These are phyloP conservation scores for Euleptes europaea DNA, from an alignment of 2,113 vertebrate species.

Conservation along the genomic window DNA sequence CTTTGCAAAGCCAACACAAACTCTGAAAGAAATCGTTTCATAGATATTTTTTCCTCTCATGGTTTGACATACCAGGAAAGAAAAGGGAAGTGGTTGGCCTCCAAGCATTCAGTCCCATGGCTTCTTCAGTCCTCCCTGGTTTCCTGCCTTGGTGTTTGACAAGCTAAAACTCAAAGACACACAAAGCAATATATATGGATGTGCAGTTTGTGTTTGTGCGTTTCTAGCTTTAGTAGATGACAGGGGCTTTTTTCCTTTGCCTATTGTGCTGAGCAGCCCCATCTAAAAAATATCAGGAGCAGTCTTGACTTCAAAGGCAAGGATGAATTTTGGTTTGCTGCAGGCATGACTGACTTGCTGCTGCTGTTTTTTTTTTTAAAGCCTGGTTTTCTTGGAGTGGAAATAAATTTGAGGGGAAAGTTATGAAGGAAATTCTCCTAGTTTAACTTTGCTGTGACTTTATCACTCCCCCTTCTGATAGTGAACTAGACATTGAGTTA, in stretches of 20 bases:
- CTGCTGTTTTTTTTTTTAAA: no score
- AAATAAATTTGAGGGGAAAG: background rate
- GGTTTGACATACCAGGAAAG: background rate
- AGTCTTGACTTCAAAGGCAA: no score
- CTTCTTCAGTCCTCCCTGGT: background rate
- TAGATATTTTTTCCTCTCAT: background rate
- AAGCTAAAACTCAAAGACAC: no score
- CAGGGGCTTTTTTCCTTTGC: background rate
- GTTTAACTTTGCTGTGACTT: no score
- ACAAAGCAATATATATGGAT: no score
- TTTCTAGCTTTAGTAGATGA: background rate
- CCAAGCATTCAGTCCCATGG: background rate
- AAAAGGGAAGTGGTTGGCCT: background rate
- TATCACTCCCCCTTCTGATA: no score
- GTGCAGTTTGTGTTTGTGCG: background rate
- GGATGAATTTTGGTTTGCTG: no score
- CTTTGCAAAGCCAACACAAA: background rate
- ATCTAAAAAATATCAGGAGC: no score
- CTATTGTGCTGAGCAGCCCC: slow-evolving; percentile 18
- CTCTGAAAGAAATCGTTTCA: slow-evolving; percentile 14
- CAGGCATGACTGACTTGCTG: no score
- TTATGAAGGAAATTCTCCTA: background rate
- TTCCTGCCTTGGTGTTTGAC: no score
- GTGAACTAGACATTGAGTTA: no score
- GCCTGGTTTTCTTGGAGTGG: no score